These are phyloP conservation scores for Oceanites oceanicus DNA, from an alignment of 2,113 vertebrate species.

Conservation along the genomic window DNA sequence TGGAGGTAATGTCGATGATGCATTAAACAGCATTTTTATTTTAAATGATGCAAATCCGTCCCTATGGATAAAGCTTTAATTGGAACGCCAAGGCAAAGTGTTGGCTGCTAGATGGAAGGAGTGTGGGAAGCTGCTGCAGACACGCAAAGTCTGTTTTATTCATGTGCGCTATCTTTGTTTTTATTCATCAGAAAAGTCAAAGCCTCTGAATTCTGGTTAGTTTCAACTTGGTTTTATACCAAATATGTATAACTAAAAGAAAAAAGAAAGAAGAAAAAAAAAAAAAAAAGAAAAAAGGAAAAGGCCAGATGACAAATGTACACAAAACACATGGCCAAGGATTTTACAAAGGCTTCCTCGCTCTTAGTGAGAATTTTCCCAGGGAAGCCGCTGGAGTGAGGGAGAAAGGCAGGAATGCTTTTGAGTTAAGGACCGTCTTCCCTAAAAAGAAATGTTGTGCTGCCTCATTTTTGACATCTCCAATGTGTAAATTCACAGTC, in stretches of 20 bases:
- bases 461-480: not conserved
- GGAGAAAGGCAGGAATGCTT: not conserved
- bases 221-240: constrained; percentile 18
- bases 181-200: constrained; percentile 1
- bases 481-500: not conserved
- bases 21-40: not conserved
- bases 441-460: not conserved
- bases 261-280: no score
- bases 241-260: not conserved
- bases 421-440: not conserved
- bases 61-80: not conserved
- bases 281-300: not conserved
- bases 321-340: constrained; percentile 23
- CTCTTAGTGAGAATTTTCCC: constrained; percentile 19
- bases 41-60: not conserved
- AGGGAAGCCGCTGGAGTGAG: not conserved
- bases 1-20: not conserved
- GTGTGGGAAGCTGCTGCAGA: constrained; percentile 15
- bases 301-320: constrained; percentile 3
- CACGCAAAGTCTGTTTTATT: not conserved
- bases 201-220: constrained; percentile 10
- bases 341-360: not conserved
- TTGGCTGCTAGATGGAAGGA: not conserved
- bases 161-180: not conserved
- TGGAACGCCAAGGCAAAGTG: not conserved